These are phyloP conservation scores for Butastur rufipennis DNA, from an alignment of 2,113 vertebrate species.

Conservation along the genomic window DNA sequence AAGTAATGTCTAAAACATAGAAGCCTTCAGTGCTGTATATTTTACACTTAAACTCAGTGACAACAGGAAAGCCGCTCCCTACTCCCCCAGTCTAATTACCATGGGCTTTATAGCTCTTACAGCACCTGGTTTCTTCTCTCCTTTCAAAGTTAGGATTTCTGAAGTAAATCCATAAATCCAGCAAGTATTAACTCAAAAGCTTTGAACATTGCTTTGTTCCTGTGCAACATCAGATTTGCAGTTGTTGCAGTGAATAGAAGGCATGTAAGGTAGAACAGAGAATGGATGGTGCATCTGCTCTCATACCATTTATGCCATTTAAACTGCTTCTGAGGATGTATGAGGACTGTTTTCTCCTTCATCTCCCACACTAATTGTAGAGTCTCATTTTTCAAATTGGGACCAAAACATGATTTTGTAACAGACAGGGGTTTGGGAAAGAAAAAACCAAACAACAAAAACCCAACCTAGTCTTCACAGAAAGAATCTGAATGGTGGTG, in stretches of 20 bases:
- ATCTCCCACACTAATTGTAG: neutral
- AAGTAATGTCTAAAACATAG: neutral
- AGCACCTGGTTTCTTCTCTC: neutral
- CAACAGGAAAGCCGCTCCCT: neutral
- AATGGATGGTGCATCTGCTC: neutral
- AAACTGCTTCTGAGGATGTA: neutral
- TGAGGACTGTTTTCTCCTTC: neutral
- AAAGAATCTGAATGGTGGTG: neutral
- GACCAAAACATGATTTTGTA: neutral
- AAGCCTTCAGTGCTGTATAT: neutral
- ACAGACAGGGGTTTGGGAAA: neutral
- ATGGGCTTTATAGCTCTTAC: neutral
- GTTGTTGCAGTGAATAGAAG: neutral
- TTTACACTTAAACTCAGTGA: neutral
- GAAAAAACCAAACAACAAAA: neutral
- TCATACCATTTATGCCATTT: neutral
- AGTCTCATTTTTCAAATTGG: neutral
- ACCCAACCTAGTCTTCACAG: neutral
- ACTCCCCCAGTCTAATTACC: neutral
- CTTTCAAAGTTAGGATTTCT: neutral
- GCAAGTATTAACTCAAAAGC: neutral
- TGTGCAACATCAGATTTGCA: neutral
- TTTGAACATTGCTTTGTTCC: neutral
- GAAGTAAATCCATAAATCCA: conserved; percentile 2
- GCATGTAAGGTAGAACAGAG: neutral